Percentiles rank a stretch among this genome's conserved stretches.
These are phyloP conservation scores for Rhopilema esculentum DNA, from an alignment of 30 jellyfish, hydroid and myxozoan genomes.

Conservation along the genomic window DNA sequence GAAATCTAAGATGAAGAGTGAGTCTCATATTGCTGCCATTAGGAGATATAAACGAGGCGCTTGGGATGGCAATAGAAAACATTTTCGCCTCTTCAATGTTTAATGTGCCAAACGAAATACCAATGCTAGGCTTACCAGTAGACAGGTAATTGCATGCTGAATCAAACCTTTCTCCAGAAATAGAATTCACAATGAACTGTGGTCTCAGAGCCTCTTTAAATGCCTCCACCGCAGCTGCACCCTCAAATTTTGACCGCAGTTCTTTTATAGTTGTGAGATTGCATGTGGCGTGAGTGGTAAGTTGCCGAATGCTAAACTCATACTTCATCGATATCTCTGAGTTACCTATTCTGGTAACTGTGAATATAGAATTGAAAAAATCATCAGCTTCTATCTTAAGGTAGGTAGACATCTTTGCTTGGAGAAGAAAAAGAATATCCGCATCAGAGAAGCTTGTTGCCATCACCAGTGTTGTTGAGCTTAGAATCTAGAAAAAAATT, in stretches of 20 bases:
- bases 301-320: conserved; percentile 46
- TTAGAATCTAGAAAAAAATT: conserved; percentile 10
- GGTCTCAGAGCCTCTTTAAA: conserved; percentile 50
- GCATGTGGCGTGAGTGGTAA: conserved; percentile 38
- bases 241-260: conserved; percentile 15
- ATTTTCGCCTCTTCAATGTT: conserved; percentile 28
- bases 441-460: conserved; percentile 59
- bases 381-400: conserved; percentile 15
- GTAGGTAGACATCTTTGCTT: conserved; percentile 48
- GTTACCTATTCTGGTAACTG: conserved; percentile 35
- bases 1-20: conserved; percentile 40
- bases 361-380: conserved; percentile 12
- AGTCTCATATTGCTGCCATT: conserved; percentile 66
- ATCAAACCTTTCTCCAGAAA: conserved; percentile 33
- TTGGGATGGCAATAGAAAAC: conserved; percentile 39
- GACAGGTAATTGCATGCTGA: conserved; percentile 56
- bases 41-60: conserved; percentile 27
- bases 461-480: conserved; percentile 35
- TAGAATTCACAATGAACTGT: conserved; percentile 32
- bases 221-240: conserved; percentile 27
- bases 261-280: conserved; percentile 11
- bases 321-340: conserved; percentile 9
- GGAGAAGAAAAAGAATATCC: conserved; percentile 49
- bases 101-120: conserved; percentile 15
- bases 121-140: conserved; percentile 38